Conservation (phyloP, 2,797 vertebrate genomes). For the Hypotaenidia okinawae region DNA sequence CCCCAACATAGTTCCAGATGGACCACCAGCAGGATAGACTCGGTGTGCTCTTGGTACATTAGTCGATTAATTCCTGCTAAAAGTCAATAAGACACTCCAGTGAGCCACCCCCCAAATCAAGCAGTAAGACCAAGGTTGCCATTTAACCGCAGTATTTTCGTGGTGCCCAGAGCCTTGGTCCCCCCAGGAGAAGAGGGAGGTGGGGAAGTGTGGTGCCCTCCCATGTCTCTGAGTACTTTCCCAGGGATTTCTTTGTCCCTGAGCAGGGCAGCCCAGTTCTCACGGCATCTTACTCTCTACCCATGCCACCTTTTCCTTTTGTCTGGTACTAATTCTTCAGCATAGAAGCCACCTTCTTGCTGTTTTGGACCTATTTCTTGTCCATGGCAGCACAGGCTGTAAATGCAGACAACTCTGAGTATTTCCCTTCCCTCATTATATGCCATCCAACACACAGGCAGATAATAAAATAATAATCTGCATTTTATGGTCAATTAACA, state of each 20-base stretch:
- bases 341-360: background rate
- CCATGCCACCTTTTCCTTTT: background rate
- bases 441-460: background rate
- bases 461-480: background rate
- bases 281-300: background rate
- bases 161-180: accelerated
- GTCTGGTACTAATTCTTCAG: background rate
- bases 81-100: background rate
- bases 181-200: background rate
- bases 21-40: background rate
- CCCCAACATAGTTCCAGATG: background rate
- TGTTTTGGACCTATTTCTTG: background rate
- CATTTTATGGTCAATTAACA: background rate
- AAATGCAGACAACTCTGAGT: background rate
- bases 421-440: background rate
- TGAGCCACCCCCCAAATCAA: background rate
- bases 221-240: background rate
- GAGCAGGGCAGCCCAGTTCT: background rate
- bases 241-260: background rate
- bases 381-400: background rate
- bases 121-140: background rate
- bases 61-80: background rate
- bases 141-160: background rate
- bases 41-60: background rate
- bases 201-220: accelerated